Percentiles rank a stretch among this genome's conserved stretches.
phyloP scores from a whole-genome alignment of 1,140 invertebrate genomes.

The Sarcophaga peregrina region DNA sequence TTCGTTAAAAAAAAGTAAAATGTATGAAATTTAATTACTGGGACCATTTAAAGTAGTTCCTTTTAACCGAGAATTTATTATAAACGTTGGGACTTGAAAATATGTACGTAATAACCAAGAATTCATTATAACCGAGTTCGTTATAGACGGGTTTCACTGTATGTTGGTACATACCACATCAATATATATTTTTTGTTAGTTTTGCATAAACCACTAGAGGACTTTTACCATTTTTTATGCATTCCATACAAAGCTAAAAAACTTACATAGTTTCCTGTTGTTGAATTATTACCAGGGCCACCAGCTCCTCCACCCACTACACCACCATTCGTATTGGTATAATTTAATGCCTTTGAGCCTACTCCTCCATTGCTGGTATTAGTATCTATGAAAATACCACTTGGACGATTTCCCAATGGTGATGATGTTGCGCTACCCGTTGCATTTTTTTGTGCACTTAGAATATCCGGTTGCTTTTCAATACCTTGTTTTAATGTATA shows the following conservation, averaged over 20 bases:
- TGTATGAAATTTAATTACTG: too few species aligned
- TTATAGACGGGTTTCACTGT: too few species aligned
- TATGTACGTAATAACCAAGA: too few species aligned
- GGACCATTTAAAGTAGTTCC: too few species aligned
- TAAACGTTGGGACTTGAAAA: too few species aligned
- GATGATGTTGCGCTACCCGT: conserved; percentile 63
- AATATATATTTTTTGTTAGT: not conserved
- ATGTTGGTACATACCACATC: not conserved
- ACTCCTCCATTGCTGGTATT: conserved; percentile 42
- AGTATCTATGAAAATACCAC: conserved; percentile 58
- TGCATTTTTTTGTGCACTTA: conserved; percentile 67
- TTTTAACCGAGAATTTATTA: too few species aligned
- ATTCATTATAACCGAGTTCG: too few species aligned
- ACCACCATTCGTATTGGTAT: conserved; percentile 38
- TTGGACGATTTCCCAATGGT: conserved; percentile 64
- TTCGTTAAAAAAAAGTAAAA: too few species aligned
- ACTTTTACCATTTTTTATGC: not conserved
- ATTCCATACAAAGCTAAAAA: not conserved
- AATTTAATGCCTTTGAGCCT: conserved; percentile 41
- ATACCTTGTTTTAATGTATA: conserved; percentile 70
- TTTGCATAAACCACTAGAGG: not conserved
- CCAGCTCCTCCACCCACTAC: conserved; percentile 48
- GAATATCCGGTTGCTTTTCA: conserved; percentile 67
- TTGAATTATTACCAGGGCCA: conserved; percentile 5
- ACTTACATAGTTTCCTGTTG: conserved; percentile 39